Evolutionary conservation across 2,888 invertebrate species (phyloP).

Genomic region (Diarsia rubi): DNA sequence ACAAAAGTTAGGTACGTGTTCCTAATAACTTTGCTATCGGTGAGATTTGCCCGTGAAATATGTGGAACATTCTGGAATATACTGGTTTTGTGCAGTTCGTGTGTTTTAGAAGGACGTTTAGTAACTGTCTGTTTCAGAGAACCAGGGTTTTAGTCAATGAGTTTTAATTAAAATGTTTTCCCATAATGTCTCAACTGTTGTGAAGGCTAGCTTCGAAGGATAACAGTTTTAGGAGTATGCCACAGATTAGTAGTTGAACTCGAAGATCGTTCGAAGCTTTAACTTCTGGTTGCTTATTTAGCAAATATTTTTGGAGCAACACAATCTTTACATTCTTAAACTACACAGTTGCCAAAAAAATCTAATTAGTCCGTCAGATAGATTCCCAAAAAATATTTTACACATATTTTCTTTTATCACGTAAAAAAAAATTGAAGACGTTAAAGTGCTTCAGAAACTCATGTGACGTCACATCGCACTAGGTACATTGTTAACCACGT

Average conservation of each 20-base stretch:
- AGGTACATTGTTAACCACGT: no score
- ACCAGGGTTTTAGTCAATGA: neutral
- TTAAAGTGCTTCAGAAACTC: no score
- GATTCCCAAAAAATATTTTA: no score
- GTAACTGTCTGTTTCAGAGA: neutral
- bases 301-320: neutral
- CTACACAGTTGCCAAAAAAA: no score
- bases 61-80: constrained; percentile 61
- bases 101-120: neutral
- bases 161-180: neutral
- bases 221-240: neutral
- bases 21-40: constrained; percentile 65
- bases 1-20: constrained; percentile 59
- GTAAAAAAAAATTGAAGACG: no score
- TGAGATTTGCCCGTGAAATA: constrained; percentile 66
- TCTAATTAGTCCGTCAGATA: no score
- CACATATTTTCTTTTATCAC: no score
- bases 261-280: neutral
- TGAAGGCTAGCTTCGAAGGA: neutral
- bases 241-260: neutral
- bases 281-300: neutral
- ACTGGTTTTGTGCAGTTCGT: constrained; percentile 22
- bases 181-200: neutral
- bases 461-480: no score
- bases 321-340: neutral